Evolutionary conservation across 2,888 invertebrate species (phyloP), one percentile per base, ranked within the genome.

Genomic region (Charanyca ferruginea): DNA sequence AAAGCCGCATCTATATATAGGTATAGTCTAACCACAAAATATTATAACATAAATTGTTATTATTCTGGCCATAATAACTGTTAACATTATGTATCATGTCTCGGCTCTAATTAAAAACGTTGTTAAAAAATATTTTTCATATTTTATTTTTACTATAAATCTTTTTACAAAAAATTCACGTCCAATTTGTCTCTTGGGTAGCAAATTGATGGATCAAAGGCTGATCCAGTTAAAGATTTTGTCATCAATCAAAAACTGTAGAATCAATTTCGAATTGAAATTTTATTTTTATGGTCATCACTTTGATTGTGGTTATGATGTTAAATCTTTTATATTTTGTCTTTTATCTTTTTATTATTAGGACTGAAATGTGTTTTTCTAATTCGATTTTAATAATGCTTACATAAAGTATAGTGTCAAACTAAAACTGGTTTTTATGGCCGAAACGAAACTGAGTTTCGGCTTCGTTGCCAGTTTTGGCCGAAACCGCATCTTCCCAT

Each of bases 121-220:
- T 47, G 9, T 8, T 8, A 5, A 6, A 68, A 32, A 52, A 41
- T 32, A 28, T 38, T 13, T 45, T 32, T 32, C 32, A 42, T 48
- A 52, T 42, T 49, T 44, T 48, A 35, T 44, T 35, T n/a, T n/a
- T n/a, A n/a, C n/a, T n/a, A n/a, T 45, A 47, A 74, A 23, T 41
- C 44, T 54, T 74, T 64, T 66, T 41, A 25, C 18, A n/a, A 25
- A n/a, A 25, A 45, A 68, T 41, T 38, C 54, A 25, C 28, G 20
- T 23, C 23, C 45, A 72, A 72, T 67, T 55, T 68, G 59, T 72
- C 75, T 35, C 54, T 60, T 5, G 48, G 51, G 35, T 49, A 59
- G 0, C 44, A 59, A 68, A 72, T 72, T 68, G 58, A 67, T 67
- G 68, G 38, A 58, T 68, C 68, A 68, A 71, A 75, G 68, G 58